A percentile compares a stretch with the other conserved stretches of the same genome.
These are phyloP conservation scores for Strix aluco DNA, from an alignment of 2,113 vertebrate genomes.

Conservation along the genomic window DNA sequence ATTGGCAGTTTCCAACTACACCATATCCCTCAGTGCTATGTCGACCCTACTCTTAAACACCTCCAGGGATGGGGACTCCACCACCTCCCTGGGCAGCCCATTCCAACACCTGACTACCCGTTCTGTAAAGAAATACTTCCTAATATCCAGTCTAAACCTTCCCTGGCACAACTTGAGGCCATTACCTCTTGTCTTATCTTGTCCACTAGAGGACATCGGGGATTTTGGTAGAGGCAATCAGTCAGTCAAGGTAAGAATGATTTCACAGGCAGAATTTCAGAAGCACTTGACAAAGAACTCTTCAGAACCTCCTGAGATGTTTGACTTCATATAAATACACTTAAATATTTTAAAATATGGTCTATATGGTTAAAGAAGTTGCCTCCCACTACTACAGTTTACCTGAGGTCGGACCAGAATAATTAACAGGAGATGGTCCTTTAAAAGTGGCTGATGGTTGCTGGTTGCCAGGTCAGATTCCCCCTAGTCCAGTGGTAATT, in stretches of 20 bases:
- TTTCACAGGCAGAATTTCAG: neutral
- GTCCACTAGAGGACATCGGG: accelerated
- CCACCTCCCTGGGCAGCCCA: too few species aligned
- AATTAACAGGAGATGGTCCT: neutral
- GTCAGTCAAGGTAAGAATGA: neutral
- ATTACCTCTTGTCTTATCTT: too few species aligned
- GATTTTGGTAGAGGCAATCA: neutral
- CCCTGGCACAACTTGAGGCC: too few species aligned
- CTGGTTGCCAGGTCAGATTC: neutral
- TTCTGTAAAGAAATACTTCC: too few species aligned
- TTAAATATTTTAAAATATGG: neutral
- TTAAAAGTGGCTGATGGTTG: neutral
- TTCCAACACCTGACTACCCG: too few species aligned
- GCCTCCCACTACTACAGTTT: neutral
- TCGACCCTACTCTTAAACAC: too few species aligned
- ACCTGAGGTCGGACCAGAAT: neutral
- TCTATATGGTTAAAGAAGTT: neutral
- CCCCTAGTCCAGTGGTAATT: neutral
- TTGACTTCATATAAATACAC: neutral
- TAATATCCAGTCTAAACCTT: too few species aligned
- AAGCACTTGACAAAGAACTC: neutral
- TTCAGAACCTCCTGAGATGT: neutral
- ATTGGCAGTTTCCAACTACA: too few species aligned
- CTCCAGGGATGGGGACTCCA: too few species aligned
- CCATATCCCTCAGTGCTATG: too few species aligned